Base-by-base conservation (phyloP, 2,888 invertebrate genomes). In the Pristionchus mayeri region DNA sequence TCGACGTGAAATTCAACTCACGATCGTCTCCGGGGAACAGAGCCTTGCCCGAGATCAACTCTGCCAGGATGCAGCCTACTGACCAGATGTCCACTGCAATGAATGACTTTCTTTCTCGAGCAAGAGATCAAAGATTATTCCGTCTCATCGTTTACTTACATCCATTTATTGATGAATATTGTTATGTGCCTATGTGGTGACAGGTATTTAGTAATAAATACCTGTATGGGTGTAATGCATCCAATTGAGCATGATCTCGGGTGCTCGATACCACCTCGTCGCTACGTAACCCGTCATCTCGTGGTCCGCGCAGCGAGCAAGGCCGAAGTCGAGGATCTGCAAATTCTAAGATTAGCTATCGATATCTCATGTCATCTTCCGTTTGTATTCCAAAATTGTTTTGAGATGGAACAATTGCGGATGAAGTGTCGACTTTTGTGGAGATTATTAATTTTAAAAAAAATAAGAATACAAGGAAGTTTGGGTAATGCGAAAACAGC, bases 151-250 rank as follows among this genome's bases (percentile, higher is more conserved):
- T n/a, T n/a, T n/a, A n/a, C n/a, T n/a, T n/a, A n/a, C n/a, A n/a
- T n/a, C n/a, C n/a, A n/a, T n/a, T n/a, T n/a, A n/a, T n/a, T n/a
- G n/a, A n/a, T n/a, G n/a, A n/a, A n/a, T n/a, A n/a, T n/a, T n/a
- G n/a, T n/a, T n/a, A n/a, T n/a, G n/a, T n/a, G n/a, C n/a, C n/a
- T n/a, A n/a, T n/a, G n/a, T n/a, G n/a, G n/a, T n/a, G n/a, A n/a
- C n/a, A n/a, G n/a, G n/a, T n/a, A n/a, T n/a, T n/a, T n/a, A n/a
- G n/a, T n/a, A n/a, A n/a, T n/a, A n/a, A n/a, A 44, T 89, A 95
- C 95, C 95, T 88, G 98, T 98, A 94, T 98, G 97, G 94, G 97
- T 97, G 93, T 99, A 99, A 93, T 98, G 98, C 98, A 98, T 91
- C 92, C 92, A 92, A 78, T 92, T 92, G 75, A 99, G 95, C 98